Percentiles rank a stretch among this genome's conserved stretches.
phyloP scores from a whole-genome alignment of 2,113 vertebrate genomes.

The Mohoua ochrocephala region DNA sequence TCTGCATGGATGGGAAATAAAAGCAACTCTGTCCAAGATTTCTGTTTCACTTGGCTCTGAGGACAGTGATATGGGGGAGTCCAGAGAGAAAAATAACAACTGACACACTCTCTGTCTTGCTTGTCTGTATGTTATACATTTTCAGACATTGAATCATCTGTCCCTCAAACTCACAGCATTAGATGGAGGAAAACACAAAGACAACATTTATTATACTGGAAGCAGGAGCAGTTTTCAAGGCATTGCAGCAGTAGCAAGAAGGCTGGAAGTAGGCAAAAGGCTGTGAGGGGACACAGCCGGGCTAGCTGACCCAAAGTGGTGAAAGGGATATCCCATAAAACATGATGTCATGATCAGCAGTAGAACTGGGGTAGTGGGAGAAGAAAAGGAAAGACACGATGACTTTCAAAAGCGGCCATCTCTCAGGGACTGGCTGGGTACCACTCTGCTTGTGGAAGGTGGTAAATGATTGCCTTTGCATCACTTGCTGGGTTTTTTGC shows the following conservation, averaged over 20 bases:
- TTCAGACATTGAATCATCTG: background rate
- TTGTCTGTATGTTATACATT: background rate
- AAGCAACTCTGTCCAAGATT: background rate
- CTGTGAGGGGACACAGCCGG: fast-evolving
- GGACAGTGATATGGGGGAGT: background rate
- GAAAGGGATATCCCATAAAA: background rate
- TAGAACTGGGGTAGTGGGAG: background rate
- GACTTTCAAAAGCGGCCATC: background rate
- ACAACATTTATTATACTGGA: background rate
- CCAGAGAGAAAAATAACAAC: background rate
- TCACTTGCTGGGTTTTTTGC: fast-evolving
- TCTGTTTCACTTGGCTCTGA: background rate
- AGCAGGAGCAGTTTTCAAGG: background rate
- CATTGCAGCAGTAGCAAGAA: background rate
- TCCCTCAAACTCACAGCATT: background rate
- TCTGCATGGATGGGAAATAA: background rate
- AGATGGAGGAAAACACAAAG: background rate
- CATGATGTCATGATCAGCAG: background rate
- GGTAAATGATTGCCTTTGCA: background rate
- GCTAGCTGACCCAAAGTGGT: background rate
- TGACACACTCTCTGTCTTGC: background rate
- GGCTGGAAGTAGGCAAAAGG: background rate
- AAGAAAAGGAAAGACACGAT: background rate
- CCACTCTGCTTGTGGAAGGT: background rate
- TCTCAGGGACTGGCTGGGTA: background rate